Evolutionary conservation across 2,113 vertebrate species (phyloP), one percentile per base, ranked within the genome.

Genomic region (Psittacus erithacus): DNA sequence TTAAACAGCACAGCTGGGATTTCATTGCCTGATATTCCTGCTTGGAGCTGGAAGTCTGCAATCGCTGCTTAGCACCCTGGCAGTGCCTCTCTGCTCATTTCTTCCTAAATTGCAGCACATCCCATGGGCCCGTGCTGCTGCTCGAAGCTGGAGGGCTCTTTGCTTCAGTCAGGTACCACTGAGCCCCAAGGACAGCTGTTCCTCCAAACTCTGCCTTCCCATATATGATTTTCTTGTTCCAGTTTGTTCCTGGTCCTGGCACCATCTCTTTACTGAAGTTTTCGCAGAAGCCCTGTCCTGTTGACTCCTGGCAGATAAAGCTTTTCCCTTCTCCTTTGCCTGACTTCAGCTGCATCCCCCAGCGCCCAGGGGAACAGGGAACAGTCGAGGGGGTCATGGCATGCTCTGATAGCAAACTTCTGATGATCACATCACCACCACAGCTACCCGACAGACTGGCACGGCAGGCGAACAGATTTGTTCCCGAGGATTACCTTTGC

Each of bases 301-400:
- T 9, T 35, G 50, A 31, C 50, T 93, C 41, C 23, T 20, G 38
- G 41, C 43, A 43, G 46, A 7, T 18, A 1, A 44, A 84, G 43
- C 39, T 70, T 79, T 67, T 33, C 69, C 41, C 17, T 75, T 6
- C 33, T 93, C 75, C 24, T 43, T 23, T 23, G 4, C 59, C 74
- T 65, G 63, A 28, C 25, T 39, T 17, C 38, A 38, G 55, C 53
- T 31, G 38, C 17, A 14, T 62, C 50, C 62, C 50, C 17, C 22
- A 17, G 13, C 9, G 0, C 3, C 46, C 0, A 0, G 16, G 15
- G 20, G 10, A 44, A 33, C 55, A 9, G 28, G 0, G 2, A 44
- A 41, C 17, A 16, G 50, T 10, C 10, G 17, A 12, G 19, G 60
- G 70, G 71, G 50, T 81, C 83, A 49, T 10, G 10, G 19, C 11